Evolutionary conservation across 2,113 vertebrate genomes (phyloP), one percentile per base, ranked within the genome.

Genomic region (Rhinoptilus africanus): DNA sequence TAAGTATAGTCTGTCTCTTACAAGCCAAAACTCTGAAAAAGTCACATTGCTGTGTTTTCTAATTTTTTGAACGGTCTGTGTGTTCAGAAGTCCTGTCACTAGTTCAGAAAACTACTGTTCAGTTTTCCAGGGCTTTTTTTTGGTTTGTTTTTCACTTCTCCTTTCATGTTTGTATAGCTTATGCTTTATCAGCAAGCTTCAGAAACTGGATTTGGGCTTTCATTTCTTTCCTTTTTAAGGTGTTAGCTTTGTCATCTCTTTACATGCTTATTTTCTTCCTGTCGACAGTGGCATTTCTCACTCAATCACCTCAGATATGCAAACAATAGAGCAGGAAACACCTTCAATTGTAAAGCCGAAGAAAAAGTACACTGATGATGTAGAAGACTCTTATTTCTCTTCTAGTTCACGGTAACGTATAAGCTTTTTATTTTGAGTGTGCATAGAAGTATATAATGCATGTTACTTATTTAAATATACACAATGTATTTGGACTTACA

Each of bases 271-370:
- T 37, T 84, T 92, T 60, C 39, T 93, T 67, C 72, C 60, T 93
- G 27, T 89, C 28, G 54, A 51, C 74, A 99, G 99, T 74, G 99
- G 98, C n/a, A 98, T 99, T 97, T 99, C 99, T 56, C 99, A 99
- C 93, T 99, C 99, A 0, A 99, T 99, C 30, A 88, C 97, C 7
- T 98, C 99, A 18, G 99, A 99, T 89, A 99, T 99, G 99, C 99
- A 99, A 85, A 99, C 98, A 20, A 99, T 99, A 78, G 98, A 99
- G 94, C 99, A 99, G 96, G 99, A 99, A 85, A 98, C 92, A 0
- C 99, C 99, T 3, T 60, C 84, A 24, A 28, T 89, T 72, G 69
- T 94, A 6, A 99, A 98, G 86, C 94, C 97, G 0, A 97, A 97
- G 54, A 99, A 98, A 35, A 98, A 97, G 34, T 99, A 98, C 48